Conservation (phyloP, 2,888 invertebrate genomes). For the Gortyna flavago region DNA sequence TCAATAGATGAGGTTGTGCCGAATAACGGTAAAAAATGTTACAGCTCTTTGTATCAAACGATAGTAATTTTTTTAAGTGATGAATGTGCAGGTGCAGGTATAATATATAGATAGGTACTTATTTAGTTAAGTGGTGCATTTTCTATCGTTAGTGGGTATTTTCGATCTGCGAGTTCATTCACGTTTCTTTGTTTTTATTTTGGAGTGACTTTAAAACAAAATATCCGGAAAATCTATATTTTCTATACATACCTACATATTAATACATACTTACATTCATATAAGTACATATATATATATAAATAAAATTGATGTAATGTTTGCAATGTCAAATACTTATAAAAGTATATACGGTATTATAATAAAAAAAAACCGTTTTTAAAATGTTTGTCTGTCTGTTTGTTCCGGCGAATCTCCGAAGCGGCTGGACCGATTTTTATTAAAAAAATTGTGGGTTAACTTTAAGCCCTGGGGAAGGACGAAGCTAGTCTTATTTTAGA, state of each 20-base stretch:
- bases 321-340: no score
- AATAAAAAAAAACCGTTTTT: no score
- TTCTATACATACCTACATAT: no score
- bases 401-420: background rate
- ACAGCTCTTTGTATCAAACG: slow-evolving; percentile 19
- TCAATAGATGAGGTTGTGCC: slow-evolving; percentile 11
- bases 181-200: slow-evolving; percentile 19
- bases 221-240: background rate
- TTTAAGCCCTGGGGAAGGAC: background rate
- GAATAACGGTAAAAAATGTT: slow-evolving; percentile 23
- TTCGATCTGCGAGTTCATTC: slow-evolving; percentile 21
- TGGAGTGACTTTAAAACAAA: background rate
- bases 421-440: background rate
- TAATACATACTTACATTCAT: no score
- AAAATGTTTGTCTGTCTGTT: background rate
- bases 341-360: no score
- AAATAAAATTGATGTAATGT: no score
- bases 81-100: background rate
- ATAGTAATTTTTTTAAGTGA: slow-evolving; percentile 13
- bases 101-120: background rate
- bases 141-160: background rate
- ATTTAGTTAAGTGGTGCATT: background rate
- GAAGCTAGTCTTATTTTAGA: no score
- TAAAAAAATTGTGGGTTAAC: background rate
- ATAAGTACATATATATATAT: no score